Evolutionary conservation across 2,888 invertebrate species (phyloP).

Genomic region (Cantharis flavilabris): DNA sequence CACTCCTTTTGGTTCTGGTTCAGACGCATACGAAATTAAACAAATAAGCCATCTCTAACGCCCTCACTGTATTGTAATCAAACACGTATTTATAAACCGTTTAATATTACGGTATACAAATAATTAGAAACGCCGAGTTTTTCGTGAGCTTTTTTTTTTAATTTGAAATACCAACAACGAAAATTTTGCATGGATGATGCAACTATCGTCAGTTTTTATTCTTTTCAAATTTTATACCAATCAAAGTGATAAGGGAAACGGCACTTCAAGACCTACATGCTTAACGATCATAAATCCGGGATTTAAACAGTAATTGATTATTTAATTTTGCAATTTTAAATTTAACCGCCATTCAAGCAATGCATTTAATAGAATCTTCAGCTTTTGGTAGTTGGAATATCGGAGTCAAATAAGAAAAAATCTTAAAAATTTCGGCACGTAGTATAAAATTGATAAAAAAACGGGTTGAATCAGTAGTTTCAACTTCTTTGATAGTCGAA

Average conservation of each 20-base stretch:
- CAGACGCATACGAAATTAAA: conserved; percentile 25
- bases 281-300: background rate
- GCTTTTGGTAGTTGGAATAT: no score
- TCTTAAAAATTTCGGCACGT: no score
- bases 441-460: no score
- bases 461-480: no score
- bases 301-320: no score
- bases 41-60: background rate
- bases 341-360: no score
- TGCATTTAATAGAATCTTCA: no score
- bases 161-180: background rate
- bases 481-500: no score
- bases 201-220: background rate
- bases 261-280: background rate
- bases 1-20: conserved; percentile 24
- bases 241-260: no score
- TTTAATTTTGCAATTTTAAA: no score
- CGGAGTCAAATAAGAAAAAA: no score
- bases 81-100: conserved; percentile 9
- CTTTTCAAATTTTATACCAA: background rate
- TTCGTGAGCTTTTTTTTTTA: background rate
- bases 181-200: background rate
- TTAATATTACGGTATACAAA: background rate
- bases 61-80: conserved; percentile 20
- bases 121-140: background rate